phyloP scores from a whole-genome alignment of 2,797 vertebrate species.

The Hozukius guyotensis region DNA sequence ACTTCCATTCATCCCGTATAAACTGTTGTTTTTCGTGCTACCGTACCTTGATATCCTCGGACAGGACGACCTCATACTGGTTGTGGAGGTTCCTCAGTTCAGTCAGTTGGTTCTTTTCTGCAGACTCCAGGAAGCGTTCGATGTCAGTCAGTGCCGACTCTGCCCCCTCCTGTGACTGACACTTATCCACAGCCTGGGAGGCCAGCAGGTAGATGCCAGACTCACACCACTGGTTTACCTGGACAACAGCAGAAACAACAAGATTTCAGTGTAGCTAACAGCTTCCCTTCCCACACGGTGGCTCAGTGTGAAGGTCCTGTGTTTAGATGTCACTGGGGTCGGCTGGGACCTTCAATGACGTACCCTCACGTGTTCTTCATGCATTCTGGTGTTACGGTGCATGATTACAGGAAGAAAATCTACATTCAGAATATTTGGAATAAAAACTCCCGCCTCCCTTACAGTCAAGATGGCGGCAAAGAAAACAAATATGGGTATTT shows the following conservation, averaged over 20 bases:
- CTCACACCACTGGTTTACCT: slow-evolving; percentile 96
- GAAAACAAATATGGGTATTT: too few relatives aligned
- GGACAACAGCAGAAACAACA: slow-evolving; percentile 18
- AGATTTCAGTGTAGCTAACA: not conserved
- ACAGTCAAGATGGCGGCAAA: too few relatives aligned
- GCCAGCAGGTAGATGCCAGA: slow-evolving; percentile 94
- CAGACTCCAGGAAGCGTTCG: slow-evolving; percentile 87
- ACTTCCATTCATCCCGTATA: not conserved
- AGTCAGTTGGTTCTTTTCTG: slow-evolving; percentile 86
- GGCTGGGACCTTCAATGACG: not conserved
- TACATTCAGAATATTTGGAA: not conserved
- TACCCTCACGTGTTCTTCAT: not conserved
- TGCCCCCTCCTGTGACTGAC: slow-evolving; percentile 95
- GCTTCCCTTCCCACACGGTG: not conserved
- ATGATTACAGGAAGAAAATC: not conserved
- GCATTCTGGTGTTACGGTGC: too few relatives aligned
- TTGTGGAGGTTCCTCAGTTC: slow-evolving; percentile 90
- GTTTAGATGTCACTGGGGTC: not conserved
- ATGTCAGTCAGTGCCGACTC: slow-evolving; percentile 92
- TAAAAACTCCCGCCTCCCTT: not conserved
- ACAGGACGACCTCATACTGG: slow-evolving; percentile 90
- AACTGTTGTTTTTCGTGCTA: not conserved
- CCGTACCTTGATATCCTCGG: slow-evolving; percentile 88
- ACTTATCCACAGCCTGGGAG: slow-evolving; percentile 96
- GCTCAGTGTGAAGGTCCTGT: not conserved